These are phyloP conservation scores for Drosophila repleta DNA, from an alignment of 1,140 invertebrate genomes.

Conservation along the genomic window DNA sequence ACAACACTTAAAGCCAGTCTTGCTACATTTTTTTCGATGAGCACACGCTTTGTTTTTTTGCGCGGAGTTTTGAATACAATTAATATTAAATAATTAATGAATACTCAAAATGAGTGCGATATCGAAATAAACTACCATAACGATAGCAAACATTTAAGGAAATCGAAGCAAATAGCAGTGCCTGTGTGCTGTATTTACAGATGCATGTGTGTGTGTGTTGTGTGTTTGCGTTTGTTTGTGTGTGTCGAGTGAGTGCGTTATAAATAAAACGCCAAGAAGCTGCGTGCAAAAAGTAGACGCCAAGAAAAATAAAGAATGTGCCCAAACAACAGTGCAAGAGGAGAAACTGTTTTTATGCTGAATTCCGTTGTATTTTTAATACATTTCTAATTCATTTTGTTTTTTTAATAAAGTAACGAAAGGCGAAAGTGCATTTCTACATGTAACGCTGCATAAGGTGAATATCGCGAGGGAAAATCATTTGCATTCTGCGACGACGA, in stretches of 20 bases:
- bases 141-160: constrained; percentile 46
- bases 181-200: constrained; percentile 33
- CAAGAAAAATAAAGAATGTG: constrained; percentile 77
- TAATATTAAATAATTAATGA: constrained; percentile 57
- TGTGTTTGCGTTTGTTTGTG: constrained; percentile 25
- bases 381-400: constrained; percentile 52
- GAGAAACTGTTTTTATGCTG: constrained; percentile 71
- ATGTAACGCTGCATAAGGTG: constrained; percentile 62
- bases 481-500: constrained; percentile 71
- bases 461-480: constrained; percentile 77
- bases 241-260: constrained; percentile 56
- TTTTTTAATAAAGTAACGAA: constrained; percentile 59
- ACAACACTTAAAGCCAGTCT: constrained; percentile 24
- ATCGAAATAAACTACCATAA: constrained; percentile 42
- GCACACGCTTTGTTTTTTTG: constrained; percentile 62
- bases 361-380: constrained; percentile 43
- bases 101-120: constrained; percentile 43
- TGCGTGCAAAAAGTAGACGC: constrained; percentile 76
- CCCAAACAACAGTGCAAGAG: constrained; percentile 66
- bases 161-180: constrained; percentile 39
- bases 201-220: constrained; percentile 40
- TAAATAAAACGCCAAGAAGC: constrained; percentile 79
- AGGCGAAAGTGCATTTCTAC: constrained; percentile 76
- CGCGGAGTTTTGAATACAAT: constrained; percentile 44
- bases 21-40: constrained; percentile 49